phyloP scores from a whole-genome alignment of 2,888 invertebrate species.

The Xylota sylvarum region DNA sequence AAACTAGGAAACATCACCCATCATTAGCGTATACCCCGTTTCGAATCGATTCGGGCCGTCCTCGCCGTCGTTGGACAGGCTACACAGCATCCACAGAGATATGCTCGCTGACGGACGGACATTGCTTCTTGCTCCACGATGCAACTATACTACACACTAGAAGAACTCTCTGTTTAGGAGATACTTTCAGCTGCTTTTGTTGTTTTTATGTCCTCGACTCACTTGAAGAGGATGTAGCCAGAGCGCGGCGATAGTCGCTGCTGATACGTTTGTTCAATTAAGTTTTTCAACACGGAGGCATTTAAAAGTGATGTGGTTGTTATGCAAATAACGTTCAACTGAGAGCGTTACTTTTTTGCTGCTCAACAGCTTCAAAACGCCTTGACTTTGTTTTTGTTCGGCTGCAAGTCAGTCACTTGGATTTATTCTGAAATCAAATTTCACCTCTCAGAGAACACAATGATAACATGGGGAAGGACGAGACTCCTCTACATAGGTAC shows the following conservation, averaged over 20 bases:
- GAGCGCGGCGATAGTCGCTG: conserved; percentile 64
- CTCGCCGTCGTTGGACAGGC: conserved; percentile 65
- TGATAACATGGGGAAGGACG: conserved; percentile 43
- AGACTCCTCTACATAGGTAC: too few relatives aligned
- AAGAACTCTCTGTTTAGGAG: conserved; percentile 8
- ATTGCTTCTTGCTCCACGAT: conserved; percentile 58
- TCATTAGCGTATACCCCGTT: conserved; percentile 77
- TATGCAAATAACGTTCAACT: conserved; percentile 77
- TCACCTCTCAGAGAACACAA: conserved; percentile 67
- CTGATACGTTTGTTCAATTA: conserved; percentile 77
- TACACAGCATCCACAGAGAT: conserved; percentile 32
- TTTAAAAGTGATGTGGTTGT: conserved; percentile 77
- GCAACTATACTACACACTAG: conserved; percentile 15
- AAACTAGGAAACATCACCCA: conserved; percentile 77
- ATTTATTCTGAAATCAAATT: conserved; percentile 76
- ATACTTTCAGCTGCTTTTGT: conserved; percentile 18
- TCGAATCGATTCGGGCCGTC: conserved; percentile 73
- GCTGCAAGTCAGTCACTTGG: conserved; percentile 74
- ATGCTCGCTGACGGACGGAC: conserved; percentile 68
- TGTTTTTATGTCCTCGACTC: conserved; percentile 63
- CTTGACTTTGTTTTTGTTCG: conserved; percentile 49
- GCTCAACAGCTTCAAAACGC: conserved; percentile 52
- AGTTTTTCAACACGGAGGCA: conserved; percentile 77
- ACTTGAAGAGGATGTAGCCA: conserved; percentile 62
- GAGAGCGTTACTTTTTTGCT: conserved; percentile 67